Evolutionary conservation across 2,888 invertebrate species (phyloP), one percentile per base, ranked within the genome.

Genomic region (Acheta domesticus): DNA sequence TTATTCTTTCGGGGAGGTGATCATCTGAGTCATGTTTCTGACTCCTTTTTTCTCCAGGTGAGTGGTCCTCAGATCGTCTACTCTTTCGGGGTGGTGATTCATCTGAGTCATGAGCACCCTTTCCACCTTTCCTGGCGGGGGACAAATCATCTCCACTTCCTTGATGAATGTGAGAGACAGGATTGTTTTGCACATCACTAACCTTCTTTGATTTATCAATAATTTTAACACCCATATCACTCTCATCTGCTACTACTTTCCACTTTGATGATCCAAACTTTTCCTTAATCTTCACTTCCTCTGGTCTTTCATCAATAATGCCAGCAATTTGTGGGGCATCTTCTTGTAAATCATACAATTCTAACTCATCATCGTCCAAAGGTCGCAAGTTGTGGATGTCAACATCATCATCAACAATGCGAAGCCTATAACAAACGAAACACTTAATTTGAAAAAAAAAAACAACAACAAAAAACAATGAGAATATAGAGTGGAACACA

Each of bases 281-380:
- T 78, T 85, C 84, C 50, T 84, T 77, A 12, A 79, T 83, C 81
- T 86, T 83, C 14, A 94, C 83, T 82, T 93, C 91, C 79, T 91
- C 89, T 0, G 94, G 93, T 83, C 94, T 86, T 77, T 97, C 96
- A 85, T 97, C 97, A 77, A 96, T 90, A 78, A 97, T 90, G 1
- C 94, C 96, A 0, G 94, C 97, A 82, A 98, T 93, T 86, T 94
- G 94, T 0, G 98, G 98, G 0, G 94, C 95, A 86, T 97, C 96
- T 85, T 98, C 97, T n/a, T 90, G 91, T 0, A 91, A 89, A 79
- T 92, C 90, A 76, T 92, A 89, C 3, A 94, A 89, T 79, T 94
- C 92, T 74, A 92, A 87, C 83, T 91, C 91, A 81, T 91, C 91
- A 75, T 91, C 91, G 36, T 91, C 90, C 1, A 91, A 86, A 0